These are phyloP conservation scores for Platalea minor DNA, from an alignment of 2,797 vertebrate genomes.

Conservation along the genomic window DNA sequence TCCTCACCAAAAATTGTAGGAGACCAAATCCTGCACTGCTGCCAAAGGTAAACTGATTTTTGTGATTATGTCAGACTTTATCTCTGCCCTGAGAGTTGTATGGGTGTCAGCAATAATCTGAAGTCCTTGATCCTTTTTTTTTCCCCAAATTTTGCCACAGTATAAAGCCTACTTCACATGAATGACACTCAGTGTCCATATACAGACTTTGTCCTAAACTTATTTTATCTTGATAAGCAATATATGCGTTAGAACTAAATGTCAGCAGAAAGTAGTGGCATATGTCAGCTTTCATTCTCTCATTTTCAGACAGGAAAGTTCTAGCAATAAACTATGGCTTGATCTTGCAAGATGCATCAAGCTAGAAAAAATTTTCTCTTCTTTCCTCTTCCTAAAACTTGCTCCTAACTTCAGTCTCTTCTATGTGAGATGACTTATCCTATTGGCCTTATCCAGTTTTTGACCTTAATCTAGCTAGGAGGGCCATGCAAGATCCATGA, in stretches of 20 bases:
- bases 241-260: background rate
- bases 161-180: background rate
- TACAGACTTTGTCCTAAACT: background rate
- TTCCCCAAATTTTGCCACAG: background rate
- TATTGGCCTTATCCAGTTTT: background rate
- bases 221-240: background rate
- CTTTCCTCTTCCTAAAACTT: background rate
- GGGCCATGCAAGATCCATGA: background rate
- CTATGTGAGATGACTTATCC: background rate
- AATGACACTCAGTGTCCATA: background rate
- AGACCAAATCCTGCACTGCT: background rate
- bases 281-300: background rate
- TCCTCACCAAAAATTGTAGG: background rate
- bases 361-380: background rate
- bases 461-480: background rate
- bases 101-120: background rate
- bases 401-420: background rate
- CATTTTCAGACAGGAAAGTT: background rate
- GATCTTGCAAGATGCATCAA: background rate
- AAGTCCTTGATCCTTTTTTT: background rate
- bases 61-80: background rate
- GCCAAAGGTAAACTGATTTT: background rate
- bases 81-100: background rate
- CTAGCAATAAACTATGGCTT: background rate
- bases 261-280: background rate